Percentiles rank a stretch among this genome's conserved stretches.
phyloP scores from a whole-genome alignment of 2,797 vertebrate genomes.

The Premnoplex brunnescens region DNA sequence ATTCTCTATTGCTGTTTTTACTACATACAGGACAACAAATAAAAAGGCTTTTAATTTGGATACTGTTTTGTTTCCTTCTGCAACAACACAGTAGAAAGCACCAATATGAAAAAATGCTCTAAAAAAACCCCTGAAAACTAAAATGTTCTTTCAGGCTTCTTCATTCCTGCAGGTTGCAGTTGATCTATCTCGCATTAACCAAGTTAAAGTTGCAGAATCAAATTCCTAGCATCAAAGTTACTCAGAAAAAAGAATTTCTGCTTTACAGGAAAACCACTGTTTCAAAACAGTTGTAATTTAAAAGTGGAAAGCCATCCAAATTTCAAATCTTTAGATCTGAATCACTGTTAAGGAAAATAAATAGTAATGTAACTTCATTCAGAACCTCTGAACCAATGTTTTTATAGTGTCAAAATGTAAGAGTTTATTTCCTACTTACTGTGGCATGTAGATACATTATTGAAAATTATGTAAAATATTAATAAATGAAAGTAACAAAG shows the following conservation, averaged over 20 bases:
- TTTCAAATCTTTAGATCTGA: neutral
- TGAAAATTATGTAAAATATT: neutral
- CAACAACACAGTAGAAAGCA: fast-evolving
- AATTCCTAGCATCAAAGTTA: neutral
- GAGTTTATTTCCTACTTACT: neutral
- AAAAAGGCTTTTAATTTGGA: neutral
- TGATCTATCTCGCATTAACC: neutral
- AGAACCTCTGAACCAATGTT: neutral
- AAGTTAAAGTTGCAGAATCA: neutral
- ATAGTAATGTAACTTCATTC: neutral
- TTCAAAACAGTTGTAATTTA: neutral
- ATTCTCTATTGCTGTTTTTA: neutral
- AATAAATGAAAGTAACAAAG: neutral
- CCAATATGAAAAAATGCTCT: neutral
- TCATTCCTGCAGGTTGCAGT: neutral
- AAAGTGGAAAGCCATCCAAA: neutral
- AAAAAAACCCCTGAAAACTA: neutral
- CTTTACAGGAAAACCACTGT: neutral
- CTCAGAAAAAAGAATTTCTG: neutral
- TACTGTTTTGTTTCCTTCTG: neutral
- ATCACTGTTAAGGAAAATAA: neutral
- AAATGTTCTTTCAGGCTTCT: neutral
- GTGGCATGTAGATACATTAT: neutral
- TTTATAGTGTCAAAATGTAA: neutral
- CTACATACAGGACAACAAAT: neutral